phyloP scores from a whole-genome alignment of 2,888 invertebrate species.

The Coleophora deauratella region DNA sequence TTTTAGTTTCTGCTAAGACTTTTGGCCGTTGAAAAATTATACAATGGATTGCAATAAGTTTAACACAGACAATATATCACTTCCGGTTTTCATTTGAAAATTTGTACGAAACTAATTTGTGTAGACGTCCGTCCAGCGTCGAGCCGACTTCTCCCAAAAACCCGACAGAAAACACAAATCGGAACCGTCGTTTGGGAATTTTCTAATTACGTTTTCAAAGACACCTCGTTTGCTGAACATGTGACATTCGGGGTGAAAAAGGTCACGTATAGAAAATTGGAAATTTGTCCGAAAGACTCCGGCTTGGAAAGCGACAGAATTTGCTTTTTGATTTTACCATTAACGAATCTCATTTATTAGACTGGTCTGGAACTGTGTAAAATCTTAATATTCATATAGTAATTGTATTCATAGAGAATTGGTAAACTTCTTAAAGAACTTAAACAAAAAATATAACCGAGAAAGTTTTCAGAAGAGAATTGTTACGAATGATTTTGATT shows the following conservation, averaged over 20 bases:
- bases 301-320: constrained; percentile 31
- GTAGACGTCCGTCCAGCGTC: constrained; percentile 10
- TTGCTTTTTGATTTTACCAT: constrained; percentile 50
- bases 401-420: too few species aligned
- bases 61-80: too few species aligned
- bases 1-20: too few species aligned
- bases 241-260: constrained; percentile 66
- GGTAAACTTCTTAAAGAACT: too few species aligned
- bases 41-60: too few species aligned
- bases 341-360: constrained; percentile 50
- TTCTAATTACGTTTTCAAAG: constrained; percentile 74
- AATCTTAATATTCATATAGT: not conserved
- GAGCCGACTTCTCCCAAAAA: constrained; percentile 1
- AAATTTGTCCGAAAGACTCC: constrained; percentile 28
- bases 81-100: too few species aligned
- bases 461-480: too few species aligned
- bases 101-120: constrained; percentile 57
- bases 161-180: not conserved
- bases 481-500: too few species aligned
- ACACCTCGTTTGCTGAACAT: constrained; percentile 69
- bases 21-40: not conserved
- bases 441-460: too few species aligned
- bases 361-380: constrained; percentile 11
- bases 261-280: constrained; percentile 70
- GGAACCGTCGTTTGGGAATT: constrained; percentile 63